Percentiles rank a stretch among this genome's conserved stretches.
Evolutionary conservation across 2,797 vertebrate species (phyloP).

Genomic region (Crocodylus rhombifer): DNA sequence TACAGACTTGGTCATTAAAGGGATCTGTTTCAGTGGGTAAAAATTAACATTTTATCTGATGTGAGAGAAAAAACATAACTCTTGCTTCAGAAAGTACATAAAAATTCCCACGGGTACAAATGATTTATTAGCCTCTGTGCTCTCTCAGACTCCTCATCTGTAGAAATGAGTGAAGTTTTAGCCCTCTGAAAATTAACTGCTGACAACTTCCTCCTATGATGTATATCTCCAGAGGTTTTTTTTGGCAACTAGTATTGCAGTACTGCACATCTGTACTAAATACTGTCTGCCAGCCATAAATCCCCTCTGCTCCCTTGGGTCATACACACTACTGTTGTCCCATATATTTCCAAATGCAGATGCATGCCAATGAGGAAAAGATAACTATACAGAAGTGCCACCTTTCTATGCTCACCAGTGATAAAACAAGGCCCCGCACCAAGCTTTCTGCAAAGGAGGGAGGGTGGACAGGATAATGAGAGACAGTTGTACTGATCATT

Average conservation of each 20-base stretch:
- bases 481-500: background rate
- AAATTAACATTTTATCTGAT: background rate
- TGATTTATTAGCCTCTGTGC: slow-evolving; percentile 61
- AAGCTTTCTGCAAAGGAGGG: background rate
- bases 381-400: background rate
- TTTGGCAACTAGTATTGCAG: slow-evolving; percentile 45
- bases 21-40: background rate
- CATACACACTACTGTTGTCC: background rate
- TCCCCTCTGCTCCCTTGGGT: slow-evolving; percentile 31
- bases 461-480: background rate
- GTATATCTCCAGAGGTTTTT: slow-evolving; percentile 63
- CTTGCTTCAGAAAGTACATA: slow-evolving; percentile 5
- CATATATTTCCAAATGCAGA: background rate
- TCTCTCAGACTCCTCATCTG: slow-evolving; percentile 53
- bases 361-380: slow-evolving; percentile 7
- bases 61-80: background rate
- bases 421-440: background rate
- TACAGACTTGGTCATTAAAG: background rate
- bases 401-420: background rate
- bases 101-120: background rate
- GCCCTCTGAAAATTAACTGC: slow-evolving; percentile 70
- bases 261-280: slow-evolving; percentile 64
- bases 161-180: slow-evolving; percentile 68
- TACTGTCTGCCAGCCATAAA: slow-evolving; percentile 50
- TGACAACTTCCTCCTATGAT: slow-evolving; percentile 51